phyloP scores from a whole-genome alignment of 2,888 invertebrate genomes.

The Lithodes maja region DNA sequence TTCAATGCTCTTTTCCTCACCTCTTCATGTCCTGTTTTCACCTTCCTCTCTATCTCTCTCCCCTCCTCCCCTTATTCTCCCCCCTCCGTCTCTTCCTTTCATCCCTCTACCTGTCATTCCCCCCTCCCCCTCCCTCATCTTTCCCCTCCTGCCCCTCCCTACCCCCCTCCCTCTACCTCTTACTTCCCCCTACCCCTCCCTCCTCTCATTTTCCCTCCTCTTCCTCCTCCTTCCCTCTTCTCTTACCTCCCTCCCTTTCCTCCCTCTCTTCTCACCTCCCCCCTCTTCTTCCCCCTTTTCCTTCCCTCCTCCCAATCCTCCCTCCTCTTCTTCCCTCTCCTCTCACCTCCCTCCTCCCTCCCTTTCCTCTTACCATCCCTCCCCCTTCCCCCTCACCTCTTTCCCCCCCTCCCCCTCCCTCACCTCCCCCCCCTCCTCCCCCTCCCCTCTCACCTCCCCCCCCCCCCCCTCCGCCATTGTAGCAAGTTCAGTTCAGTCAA shows the following conservation, averaged over 20 bases:
- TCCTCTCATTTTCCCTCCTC: too few species aligned
- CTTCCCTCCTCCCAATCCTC: background rate
- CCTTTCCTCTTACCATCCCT: background rate
- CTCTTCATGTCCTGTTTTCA: background rate
- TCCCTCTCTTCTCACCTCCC: background rate
- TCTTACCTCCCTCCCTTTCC: background rate
- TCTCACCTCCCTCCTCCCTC: background rate
- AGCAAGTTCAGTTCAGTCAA: conserved; percentile 59
- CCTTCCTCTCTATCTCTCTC: background rate
- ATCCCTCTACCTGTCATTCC: background rate
- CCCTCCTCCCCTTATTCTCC: background rate
- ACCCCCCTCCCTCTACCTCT: background rate
- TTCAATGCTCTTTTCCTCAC: background rate
- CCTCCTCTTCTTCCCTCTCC: background rate
- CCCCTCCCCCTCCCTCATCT: background rate
- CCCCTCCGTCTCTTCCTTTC: background rate
- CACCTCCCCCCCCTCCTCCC: conserved; percentile 5
- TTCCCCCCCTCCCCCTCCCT: background rate
- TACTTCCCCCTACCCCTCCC: too few species aligned
- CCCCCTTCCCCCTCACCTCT: background rate
- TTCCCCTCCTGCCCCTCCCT: background rate
- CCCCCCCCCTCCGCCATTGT: conserved; percentile 49
- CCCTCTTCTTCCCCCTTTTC: background rate
- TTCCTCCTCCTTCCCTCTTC: too few species aligned
- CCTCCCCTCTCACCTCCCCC: conserved; percentile 41